phyloP scores from a whole-genome alignment of 2,888 invertebrate species.

The Dinocampus coccinellae region DNA sequence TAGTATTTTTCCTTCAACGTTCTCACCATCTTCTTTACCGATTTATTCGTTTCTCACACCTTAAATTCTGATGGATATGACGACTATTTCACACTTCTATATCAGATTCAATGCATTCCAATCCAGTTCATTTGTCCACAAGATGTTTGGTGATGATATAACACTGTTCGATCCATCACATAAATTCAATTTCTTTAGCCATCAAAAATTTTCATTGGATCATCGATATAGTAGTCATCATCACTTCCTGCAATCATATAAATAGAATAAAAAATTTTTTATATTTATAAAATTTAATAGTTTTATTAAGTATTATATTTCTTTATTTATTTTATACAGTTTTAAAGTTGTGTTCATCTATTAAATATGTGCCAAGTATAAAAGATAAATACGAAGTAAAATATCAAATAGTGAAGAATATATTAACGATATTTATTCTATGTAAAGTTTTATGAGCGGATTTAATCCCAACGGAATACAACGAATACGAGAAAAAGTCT shows the following conservation, averaged over 20 bases:
- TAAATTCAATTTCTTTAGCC: conserved; percentile 39
- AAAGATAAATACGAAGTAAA: background rate
- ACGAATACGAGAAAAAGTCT: background rate
- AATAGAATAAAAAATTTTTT: too few relatives aligned
- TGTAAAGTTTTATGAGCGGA: background rate
- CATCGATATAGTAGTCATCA: conserved; percentile 22
- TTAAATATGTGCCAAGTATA: too few relatives aligned
- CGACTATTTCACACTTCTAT: conserved; percentile 33
- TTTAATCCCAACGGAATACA: background rate
- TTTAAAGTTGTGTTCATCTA: too few relatives aligned
- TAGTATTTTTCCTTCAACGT: too few relatives aligned
- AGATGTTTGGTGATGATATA: background rate
- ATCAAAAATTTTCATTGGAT: conserved; percentile 32
- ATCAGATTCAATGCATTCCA: conserved; percentile 30
- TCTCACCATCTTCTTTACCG: background rate
- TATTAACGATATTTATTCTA: background rate
- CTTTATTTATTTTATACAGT: too few relatives aligned
- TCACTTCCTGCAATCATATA: background rate
- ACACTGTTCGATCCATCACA: background rate
- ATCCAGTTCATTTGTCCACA: conserved; percentile 40
- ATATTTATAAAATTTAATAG: too few relatives aligned
- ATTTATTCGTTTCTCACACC: background rate
- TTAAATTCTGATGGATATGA: conserved; percentile 38
- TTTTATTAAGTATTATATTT: too few relatives aligned
- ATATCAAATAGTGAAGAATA: background rate